Base-by-base conservation (phyloP, 2,113 vertebrate genomes). In the Anarhynchus alexandrinus region DNA sequence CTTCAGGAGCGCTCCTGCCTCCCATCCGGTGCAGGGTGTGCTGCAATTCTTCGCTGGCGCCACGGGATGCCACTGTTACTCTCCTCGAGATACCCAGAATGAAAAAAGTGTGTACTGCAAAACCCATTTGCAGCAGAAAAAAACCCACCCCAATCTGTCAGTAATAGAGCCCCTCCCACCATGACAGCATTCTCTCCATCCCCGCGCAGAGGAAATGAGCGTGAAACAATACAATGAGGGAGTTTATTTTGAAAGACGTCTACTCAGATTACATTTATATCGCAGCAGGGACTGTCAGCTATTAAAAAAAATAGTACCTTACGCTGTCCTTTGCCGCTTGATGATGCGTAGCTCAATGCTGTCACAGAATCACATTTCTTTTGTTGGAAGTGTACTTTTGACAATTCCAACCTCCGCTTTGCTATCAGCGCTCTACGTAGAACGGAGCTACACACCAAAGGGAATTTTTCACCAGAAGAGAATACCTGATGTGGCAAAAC, bases 21-120 rank as follows among this genome's bases (percentile, higher is more conserved):
- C 16, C 40, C 40, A 11, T 0, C 29, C 25, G 3, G n/a, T 1
- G 8, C 47, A 6, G 11, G 0, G 0, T 0, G 2, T 29, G 57
- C 42, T 96, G 96, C 4, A 92, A 12, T 96, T 90, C 86, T 52
- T 0, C 40, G 3, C 47, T 4, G 18, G 57, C 81, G 64, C 96
- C 96, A 84, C 86, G 32, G 88, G 96, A 93, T 96, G 95, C 93
- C 96, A 89, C 86, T 91, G 64, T 82, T 29, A 4, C 67, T 45
- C 93, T 72, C 8, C 82, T 43, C 7, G 40, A 54, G 42, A 15
- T 0, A 15, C 25, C 49, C 30, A 23, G 10, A 20, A 23, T 2
- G 21, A 45, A 25, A 26, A 22, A 38, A 54, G 6, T 0, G 3
- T 13, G 32, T 8, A 10, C 49, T 22, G 12, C 64, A 94, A 78